Base-by-base conservation (phyloP, 2,797 vertebrate genomes). In the Melopsittacus undulatus region DNA sequence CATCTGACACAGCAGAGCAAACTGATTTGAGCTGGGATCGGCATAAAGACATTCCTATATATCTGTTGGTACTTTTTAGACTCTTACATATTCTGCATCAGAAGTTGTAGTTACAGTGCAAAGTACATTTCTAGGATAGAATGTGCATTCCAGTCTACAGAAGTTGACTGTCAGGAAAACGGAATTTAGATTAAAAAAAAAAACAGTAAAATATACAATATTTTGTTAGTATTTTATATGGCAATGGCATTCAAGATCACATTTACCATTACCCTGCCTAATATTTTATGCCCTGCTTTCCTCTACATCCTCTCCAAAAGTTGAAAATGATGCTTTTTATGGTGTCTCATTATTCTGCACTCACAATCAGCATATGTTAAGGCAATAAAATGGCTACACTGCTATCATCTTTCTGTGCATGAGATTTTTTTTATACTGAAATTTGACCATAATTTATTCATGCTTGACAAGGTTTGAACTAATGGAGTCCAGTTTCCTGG, bases 381-480 rank as follows among this genome's bases (percentile, higher is more conserved):
- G 34, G 75, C 48, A 87, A 13, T 6, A 75, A 88, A 84, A 83
- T 70, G 3, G 81, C 83, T 79, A 72, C 68, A 87, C 5, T 67
- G 75, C 27, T 73, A 83, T 91, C 10, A 27, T 61, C 32, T 62
- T 88, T 77, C 61, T 63, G 22, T 85, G 51, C 11, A 34, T 13
- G 30, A 70, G 18, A 83, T 9, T 68, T 61, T 52, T 90, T 91
- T 82, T 43, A 36, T 46, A 75, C 40, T 75, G 69, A 72, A 72
- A 83, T n/a, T 52, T 87, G 51, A 84, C 72, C 49, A 19, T 57
- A 87, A 91, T 80, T 94, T 92, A 89, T 96, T 93, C 59, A 51
- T 86, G 32, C 46, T 92, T 95, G 67, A 92, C 80, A 90, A 64
- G 38, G 19, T 72, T 82, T 72, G 81, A 69, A 88, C n/a, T 88